Conservation (phyloP, 2,888 invertebrate genomes). For the Dendrolimus pini region DNA sequence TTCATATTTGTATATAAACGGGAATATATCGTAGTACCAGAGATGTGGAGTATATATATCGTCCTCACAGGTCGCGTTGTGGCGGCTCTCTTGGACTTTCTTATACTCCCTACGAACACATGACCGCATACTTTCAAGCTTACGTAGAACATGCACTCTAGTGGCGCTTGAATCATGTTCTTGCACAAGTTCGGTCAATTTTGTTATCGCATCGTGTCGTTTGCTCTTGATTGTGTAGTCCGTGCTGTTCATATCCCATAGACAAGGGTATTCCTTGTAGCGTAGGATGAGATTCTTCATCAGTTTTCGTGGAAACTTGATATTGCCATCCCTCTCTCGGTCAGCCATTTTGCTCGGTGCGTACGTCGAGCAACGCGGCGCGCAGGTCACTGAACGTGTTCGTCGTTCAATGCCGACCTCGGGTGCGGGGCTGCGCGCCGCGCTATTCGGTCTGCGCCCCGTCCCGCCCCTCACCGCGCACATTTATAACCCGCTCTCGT, state of each 20-base stretch:
- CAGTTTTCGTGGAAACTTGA: slow-evolving; percentile 27
- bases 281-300: slow-evolving; percentile 22
- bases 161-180: slow-evolving; percentile 25
- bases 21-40: slow-evolving; percentile 25
- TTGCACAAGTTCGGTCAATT: slow-evolving; percentile 25
- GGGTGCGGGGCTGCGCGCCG: neutral
- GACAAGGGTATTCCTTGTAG: slow-evolving; percentile 25
- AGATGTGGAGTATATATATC: slow-evolving; percentile 23
- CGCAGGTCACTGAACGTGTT: slow-evolving; percentile 24
- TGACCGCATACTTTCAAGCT: slow-evolving; percentile 30
- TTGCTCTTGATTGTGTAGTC: slow-evolving; percentile 25
- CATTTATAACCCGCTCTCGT: neutral
- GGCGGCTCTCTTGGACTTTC: slow-evolving; percentile 21
- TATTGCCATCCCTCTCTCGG: slow-evolving; percentile 8
- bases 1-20: slow-evolving; percentile 21
- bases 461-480: neutral
- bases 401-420: slow-evolving; percentile 5
- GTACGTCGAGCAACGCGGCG: slow-evolving; percentile 23
- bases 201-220: slow-evolving; percentile 24
- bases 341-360: slow-evolving; percentile 20
- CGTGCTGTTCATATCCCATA: slow-evolving; percentile 23
- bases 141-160: slow-evolving; percentile 26
- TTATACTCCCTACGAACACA: slow-evolving; percentile 27
- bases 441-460: neutral
- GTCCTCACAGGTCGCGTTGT: slow-evolving; percentile 13